Evolutionary conservation across 2,113 vertebrate genomes (phyloP), one percentile per base, ranked within the genome.

Genomic region (Nematolebias whitei): DNA sequence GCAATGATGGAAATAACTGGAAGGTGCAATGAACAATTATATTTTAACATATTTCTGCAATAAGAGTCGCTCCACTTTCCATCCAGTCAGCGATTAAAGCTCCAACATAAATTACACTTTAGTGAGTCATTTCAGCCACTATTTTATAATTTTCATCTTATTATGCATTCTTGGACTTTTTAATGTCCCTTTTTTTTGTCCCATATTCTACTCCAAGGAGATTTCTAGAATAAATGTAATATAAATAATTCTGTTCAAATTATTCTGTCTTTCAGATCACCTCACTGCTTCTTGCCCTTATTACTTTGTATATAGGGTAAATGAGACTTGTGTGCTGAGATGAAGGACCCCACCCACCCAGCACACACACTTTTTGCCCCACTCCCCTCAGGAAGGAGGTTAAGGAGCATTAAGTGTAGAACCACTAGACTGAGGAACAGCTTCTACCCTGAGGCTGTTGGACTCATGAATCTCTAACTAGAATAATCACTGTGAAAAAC

Each of bases 251-350:
- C 72, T 63, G 52, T 77, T 71, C 48, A 75, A 87, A 86, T 87
- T 40, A 85, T 85, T 85, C 68, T 55, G 66, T 87, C 79, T 79
- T 75, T 75, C 52, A 70, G 79, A 59, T 83, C 67, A 83, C 72
- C 81, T 87, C 72, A 71, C 71, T 52, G 68, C 77, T 80, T 90
- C 77, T 80, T 90, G 82, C 66, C 86, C 85, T 87, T 89, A 88
- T 88, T n/a, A n/a, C n/a, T n/a, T n/a, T n/a, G n/a, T 86, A 92
- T 63, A 78, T 45, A 67, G 60, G 49, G 78, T 51, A 86, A 86
- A 83, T 76, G 62, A 68, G 85, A 73, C 71, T 58, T 72, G 83
- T 84, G 74, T n/a, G n/a, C n/a, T n/a, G n/a, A n/a, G n/a, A n/a
- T n/a, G n/a, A n/a, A n/a, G n/a, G n/a, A n/a, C n/a, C n/a, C n/a